Percentiles rank a stretch among this genome's conserved stretches.
Evolutionary conservation across 2,888 invertebrate genomes (phyloP).

Genomic region (Linnaemya vulpina): DNA sequence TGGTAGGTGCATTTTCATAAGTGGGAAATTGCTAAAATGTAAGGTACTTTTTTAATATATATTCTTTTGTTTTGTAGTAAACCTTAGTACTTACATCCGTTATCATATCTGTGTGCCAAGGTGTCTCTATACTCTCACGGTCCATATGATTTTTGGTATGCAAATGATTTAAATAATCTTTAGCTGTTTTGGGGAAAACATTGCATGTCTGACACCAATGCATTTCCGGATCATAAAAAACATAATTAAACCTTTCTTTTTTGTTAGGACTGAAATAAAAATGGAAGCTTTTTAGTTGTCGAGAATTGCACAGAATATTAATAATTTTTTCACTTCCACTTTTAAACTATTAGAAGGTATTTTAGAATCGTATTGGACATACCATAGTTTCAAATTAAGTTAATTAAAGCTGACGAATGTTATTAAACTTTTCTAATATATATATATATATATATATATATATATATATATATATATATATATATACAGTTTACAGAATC

Average conservation of each 20-base stretch:
- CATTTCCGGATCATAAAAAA: conserved; percentile 94
- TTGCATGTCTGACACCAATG: conserved; percentile 95
- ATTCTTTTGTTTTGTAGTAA: background rate
- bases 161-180: conserved; percentile 92
- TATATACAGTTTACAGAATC: too few relatives aligned
- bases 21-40: conserved; percentile 85
- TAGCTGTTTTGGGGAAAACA: conserved; percentile 93
- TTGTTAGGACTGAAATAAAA: conserved; percentile 68
- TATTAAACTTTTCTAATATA: too few relatives aligned
- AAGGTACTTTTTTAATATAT: background rate
- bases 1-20: conserved; percentile 88
- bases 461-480: too few relatives aligned
- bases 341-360: background rate
- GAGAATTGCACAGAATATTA: background rate
- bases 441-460: too few relatives aligned
- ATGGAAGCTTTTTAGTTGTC: background rate
- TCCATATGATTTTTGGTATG: conserved; percentile 90
- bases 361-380: too few relatives aligned
- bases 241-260: conserved; percentile 86
- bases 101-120: conserved; percentile 81
- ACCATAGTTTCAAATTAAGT: too few relatives aligned
- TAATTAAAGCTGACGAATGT: too few relatives aligned
- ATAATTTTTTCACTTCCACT: background rate
- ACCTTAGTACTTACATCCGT: conserved; percentile 77
- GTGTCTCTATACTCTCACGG: conserved; percentile 80